These are phyloP conservation scores for Eretmocerus hayati DNA, from an alignment of 2,888 invertebrate species.

Conservation along the genomic window DNA sequence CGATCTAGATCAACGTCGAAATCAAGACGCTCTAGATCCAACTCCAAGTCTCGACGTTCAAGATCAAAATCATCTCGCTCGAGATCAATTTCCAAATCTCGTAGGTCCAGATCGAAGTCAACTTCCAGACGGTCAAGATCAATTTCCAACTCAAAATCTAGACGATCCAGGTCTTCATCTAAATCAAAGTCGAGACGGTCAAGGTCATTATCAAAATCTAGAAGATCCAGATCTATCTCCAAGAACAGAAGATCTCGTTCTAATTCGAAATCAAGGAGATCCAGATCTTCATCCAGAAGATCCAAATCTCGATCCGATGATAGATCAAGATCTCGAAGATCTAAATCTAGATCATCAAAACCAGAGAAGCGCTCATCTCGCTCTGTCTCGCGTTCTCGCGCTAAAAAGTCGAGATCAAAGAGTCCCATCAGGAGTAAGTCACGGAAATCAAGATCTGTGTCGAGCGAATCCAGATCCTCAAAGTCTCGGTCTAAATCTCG, in stretches of 20 bases:
- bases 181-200: conserved; percentile 22
- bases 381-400: background rate
- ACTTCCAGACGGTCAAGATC: conserved; percentile 39
- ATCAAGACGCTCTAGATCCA: conserved; percentile 32
- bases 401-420: conserved; percentile 36
- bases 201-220: conserved; percentile 9
- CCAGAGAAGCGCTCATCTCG: conserved; percentile 3
- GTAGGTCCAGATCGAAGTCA: conserved; percentile 41
- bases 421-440: conserved; percentile 31
- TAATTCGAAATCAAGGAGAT: conserved; percentile 35
- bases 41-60: conserved; percentile 33
- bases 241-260: conserved; percentile 12
- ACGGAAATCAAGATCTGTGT: conserved; percentile 37
- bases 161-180: conserved; percentile 19
- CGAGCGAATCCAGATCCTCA: conserved; percentile 31
- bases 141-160: conserved; percentile 39
- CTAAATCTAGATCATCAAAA: conserved; percentile 31
- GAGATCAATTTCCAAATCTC: conserved; percentile 42
- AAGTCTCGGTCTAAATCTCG: conserved; percentile 34
- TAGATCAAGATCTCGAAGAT: conserved; percentile 29
- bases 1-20: conserved; percentile 33
- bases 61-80: conserved; percentile 36
- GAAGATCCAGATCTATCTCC: background rate
- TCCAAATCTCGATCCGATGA: conserved; percentile 39
- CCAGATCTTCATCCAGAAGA: too few species aligned